These are phyloP conservation scores for Plodia interpunctella DNA, from an alignment of 1,140 invertebrate species.

Conservation along the genomic window DNA sequence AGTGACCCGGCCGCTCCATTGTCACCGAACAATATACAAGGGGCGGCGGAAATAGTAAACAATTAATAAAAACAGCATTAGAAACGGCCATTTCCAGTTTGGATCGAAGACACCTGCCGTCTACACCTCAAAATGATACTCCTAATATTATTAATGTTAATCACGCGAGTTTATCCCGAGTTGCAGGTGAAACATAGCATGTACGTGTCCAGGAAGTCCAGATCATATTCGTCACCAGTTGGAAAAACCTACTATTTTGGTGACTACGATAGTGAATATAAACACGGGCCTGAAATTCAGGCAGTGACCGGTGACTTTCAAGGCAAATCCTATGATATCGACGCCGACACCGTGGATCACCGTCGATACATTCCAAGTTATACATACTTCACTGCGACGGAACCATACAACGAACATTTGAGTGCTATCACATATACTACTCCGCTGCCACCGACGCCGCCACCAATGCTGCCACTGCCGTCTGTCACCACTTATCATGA, in stretches of 20 bases:
- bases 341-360: background rate
- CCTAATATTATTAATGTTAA: slow-evolving; percentile 35
- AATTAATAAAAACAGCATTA: slow-evolving; percentile 55
- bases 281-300: background rate
- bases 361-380: background rate
- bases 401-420: background rate
- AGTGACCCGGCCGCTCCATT: slow-evolving; percentile 36
- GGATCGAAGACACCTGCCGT: slow-evolving; percentile 17
- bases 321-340: background rate
- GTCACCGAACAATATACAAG: slow-evolving; percentile 49
- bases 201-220: slow-evolving; percentile 30
- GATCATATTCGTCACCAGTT: slow-evolving; percentile 32
- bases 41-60: slow-evolving; percentile 40
- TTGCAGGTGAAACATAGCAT: slow-evolving; percentile 27
- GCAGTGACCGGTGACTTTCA: background rate
- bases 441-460: background rate
- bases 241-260: slow-evolving; percentile 34
- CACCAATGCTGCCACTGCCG: background rate
- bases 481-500: too few species aligned
- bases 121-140: slow-evolving; percentile 41
- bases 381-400: background rate
- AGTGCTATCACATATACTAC: background rate
- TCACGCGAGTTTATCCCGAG: slow-evolving; percentile 28
- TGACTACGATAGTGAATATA: slow-evolving; percentile 1
- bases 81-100: slow-evolving; percentile 42